Conservation (phyloP, 2,113 vertebrate species). For the Equus przewalskii region DNA sequence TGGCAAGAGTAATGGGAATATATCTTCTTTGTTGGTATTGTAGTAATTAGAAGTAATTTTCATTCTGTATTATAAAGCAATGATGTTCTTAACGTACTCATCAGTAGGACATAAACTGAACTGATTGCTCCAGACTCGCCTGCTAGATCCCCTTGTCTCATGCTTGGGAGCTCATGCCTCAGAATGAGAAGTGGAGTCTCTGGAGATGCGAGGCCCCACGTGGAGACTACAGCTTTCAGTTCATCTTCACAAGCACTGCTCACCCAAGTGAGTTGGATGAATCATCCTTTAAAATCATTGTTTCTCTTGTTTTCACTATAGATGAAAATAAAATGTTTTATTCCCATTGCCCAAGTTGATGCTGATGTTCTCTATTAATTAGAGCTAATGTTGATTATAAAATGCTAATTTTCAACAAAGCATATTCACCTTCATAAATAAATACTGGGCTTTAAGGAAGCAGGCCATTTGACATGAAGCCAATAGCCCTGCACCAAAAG, state of each 20-base stretch:
- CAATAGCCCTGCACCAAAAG: not conserved
- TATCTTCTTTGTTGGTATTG: not conserved
- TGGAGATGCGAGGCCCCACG: not conserved
- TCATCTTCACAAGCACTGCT: not conserved
- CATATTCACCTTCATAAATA: not conserved
- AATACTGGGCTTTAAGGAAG: not conserved
- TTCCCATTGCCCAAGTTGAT: not conserved
- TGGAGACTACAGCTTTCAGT: not conserved
- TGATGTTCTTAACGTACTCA: not conserved
- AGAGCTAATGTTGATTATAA: not conserved
- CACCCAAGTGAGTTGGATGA: not conserved
- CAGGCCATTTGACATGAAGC: not conserved
- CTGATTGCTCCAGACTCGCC: not conserved
- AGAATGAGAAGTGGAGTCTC: not conserved
- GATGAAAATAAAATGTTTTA: not conserved
- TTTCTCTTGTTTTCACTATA: not conserved
- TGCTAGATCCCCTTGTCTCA: not conserved
- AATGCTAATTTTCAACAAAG: constrained; percentile 6
- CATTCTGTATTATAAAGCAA: not conserved
- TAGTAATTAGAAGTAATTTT: constrained; percentile 1
- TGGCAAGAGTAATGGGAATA: not conserved
- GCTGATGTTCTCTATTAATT: not conserved
- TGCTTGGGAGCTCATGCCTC: not conserved
- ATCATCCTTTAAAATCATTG: not conserved
- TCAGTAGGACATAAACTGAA: not conserved